These are phyloP conservation scores for Cettia cetti DNA, from an alignment of 2,113 vertebrate species.

Conservation along the genomic window DNA sequence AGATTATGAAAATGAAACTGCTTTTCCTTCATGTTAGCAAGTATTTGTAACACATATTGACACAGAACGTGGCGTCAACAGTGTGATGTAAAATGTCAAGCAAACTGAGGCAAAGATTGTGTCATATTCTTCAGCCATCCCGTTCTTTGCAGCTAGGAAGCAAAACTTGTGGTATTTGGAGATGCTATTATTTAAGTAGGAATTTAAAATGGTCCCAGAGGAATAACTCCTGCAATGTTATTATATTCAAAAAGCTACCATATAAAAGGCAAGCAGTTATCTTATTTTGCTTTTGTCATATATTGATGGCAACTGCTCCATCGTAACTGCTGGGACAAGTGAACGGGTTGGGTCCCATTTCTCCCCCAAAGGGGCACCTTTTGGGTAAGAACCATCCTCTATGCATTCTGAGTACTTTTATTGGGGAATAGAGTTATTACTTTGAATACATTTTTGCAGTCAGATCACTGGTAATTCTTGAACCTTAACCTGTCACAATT, in stretches of 20 bases:
- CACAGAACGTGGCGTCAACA: not conserved
- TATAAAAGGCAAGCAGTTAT: not conserved
- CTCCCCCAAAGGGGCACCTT: accelerated
- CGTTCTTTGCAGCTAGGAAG: not conserved
- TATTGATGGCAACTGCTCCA: not conserved
- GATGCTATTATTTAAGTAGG: not conserved
- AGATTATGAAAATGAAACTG: not conserved
- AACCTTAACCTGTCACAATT: not conserved
- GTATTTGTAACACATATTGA: not conserved
- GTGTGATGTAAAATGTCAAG: not conserved
- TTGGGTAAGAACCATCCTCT: not conserved
- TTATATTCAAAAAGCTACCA: not conserved
- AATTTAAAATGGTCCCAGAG: not conserved
- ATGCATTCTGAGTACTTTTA: accelerated
- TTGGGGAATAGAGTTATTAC: not conserved
- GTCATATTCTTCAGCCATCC: not conserved
- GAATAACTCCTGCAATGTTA: accelerated
- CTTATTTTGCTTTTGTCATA: not conserved
- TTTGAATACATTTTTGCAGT: not conserved
- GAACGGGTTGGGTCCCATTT: not conserved
- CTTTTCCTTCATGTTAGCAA: not conserved
- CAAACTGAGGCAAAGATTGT: not conserved
- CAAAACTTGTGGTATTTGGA: not conserved
- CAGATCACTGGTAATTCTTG: not conserved
- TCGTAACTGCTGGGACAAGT: not conserved